Evolutionary conservation across 2,113 vertebrate genomes (phyloP), one percentile per base, ranked within the genome.

Genomic region (Sinocyclocheilus anshuiensis): DNA sequence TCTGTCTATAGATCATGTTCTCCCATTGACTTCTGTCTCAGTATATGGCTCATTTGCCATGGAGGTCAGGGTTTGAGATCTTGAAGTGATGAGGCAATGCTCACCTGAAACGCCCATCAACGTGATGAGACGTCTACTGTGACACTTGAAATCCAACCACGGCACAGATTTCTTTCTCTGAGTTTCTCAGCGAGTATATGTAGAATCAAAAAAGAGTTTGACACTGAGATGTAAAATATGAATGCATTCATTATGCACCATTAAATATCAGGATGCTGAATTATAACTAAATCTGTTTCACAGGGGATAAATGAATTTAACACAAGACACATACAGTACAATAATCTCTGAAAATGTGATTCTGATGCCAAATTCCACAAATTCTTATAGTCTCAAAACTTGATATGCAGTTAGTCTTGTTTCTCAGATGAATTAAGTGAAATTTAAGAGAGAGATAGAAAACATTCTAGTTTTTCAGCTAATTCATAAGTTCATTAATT

Each of bases 11-110:
- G 29, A 89, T 87, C 82, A 86, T 77, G 50, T 81, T 24, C 71
- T 69, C 8, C 61, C 63, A 82, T 81, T 81, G 75, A 85, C 53
- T 77, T 83, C 61, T 89, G 86, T 39, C 45, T 77, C 53, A 48
- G 42, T 77, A 53, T 74, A 88, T 76, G 77, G 78, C 75, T 91
- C 81, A 90, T 89, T 91, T 92, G 81, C 85, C 71, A 88, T 86
- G 87, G 77, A 88, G 84, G 84, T 88, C 86, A 86, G 71, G 79
- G 57, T 89, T 67, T 65, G 75, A 69, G 63, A 84, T 79, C 77
- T 67, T 29, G 81, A 61, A 84, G 83, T 22, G 33, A 81, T 48
- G 72, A 65, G n/a, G 77, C 88, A 74, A 83, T 83, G 76, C 87
- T 81, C 26, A 85, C 61, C 74, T 55, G n/a, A 50, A 24, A 65